Base-by-base conservation (phyloP, 2,113 vertebrate genomes). In the Etheostoma cragini region DNA sequence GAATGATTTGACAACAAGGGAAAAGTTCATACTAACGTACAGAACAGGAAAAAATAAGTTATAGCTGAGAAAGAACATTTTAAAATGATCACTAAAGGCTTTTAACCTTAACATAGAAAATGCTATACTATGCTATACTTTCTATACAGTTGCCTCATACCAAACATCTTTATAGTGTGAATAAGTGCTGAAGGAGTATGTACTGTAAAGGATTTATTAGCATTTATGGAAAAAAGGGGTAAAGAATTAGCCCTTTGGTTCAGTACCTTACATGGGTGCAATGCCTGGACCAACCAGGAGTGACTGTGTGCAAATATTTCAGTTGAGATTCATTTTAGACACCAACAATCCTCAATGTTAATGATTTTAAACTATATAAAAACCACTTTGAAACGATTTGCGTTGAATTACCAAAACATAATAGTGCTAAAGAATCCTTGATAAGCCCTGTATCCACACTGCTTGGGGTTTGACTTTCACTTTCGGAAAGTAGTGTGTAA, bases 1-100 rank as follows among this genome's bases (percentile, higher is more conserved):
- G 21, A 22, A n/a, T 53, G 33, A 1, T 76, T 57, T 71, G 21
- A 65, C 30, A 64, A 64, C 30, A 42, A 77, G 56, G 19, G n/a
- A 35, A 70, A 49, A 73, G 68, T 69, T 74, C 68, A 54, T 0
- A 13, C 10, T 53, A 3, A 56, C 11, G 33, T 7, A 30, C 60
- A 74, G n/a, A 78, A 49, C 13, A 35, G 2, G 21, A 35, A 62
- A 24, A 57, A 11, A 63, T 16, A 35, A 62, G 11, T 13, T 15
- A n/a, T 5, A 22, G 8, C 13, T 12, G 5, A 49, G 5, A 54
- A 47, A 47, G 67, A 58, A 69, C n/a, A 30, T 54, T 38, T 49
- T 38, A 38, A 75, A 67, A 62, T 52, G 7, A 76, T 46, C 10
- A 60, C 49, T 35, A n/a, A 14, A 46, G 21, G 53, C 8, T 5